Percentiles rank a stretch among this genome's conserved stretches.
These are phyloP conservation scores for Aleiodes alternator DNA, from an alignment of 2,888 invertebrate species.

Conservation along the genomic window DNA sequence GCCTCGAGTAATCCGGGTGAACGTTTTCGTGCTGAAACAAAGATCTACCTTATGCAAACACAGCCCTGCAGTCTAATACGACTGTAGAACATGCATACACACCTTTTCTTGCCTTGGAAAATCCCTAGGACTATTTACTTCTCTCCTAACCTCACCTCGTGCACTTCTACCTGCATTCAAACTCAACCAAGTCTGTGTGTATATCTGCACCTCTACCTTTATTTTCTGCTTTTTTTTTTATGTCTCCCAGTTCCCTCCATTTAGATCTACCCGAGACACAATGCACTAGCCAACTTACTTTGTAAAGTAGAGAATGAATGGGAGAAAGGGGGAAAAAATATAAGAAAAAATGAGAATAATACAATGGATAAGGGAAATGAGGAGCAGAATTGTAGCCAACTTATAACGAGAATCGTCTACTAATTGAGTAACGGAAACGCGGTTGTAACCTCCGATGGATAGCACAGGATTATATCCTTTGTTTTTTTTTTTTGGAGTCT, in stretches of 20 bases:
- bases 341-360: slow-evolving; percentile 7
- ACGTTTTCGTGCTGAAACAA: slow-evolving; percentile 54
- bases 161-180: slow-evolving; percentile 18
- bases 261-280: slow-evolving; percentile 19
- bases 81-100: slow-evolving; percentile 38
- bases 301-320: slow-evolving; percentile 1
- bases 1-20: slow-evolving; percentile 52
- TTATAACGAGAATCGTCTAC: slow-evolving; percentile 33
- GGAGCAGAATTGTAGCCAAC: background rate
- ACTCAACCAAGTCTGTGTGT: background rate
- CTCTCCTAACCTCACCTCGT: slow-evolving; percentile 7
- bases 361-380: background rate
- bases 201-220: slow-evolving; percentile 1
- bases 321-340: background rate
- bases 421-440: slow-evolving; percentile 28
- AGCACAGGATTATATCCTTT: background rate
- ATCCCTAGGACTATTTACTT: slow-evolving; percentile 45
- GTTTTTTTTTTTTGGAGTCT: background rate
- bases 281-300: slow-evolving; percentile 26
- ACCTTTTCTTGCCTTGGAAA: slow-evolving; percentile 45
- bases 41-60: slow-evolving; percentile 57
- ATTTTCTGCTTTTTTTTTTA: background rate
- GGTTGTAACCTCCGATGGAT: background rate
- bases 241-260: slow-evolving; percentile 6
- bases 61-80: slow-evolving; percentile 53